Evolutionary conservation across 2,113 vertebrate genomes (phyloP).

Genomic region (Thomomys bottae): DNA sequence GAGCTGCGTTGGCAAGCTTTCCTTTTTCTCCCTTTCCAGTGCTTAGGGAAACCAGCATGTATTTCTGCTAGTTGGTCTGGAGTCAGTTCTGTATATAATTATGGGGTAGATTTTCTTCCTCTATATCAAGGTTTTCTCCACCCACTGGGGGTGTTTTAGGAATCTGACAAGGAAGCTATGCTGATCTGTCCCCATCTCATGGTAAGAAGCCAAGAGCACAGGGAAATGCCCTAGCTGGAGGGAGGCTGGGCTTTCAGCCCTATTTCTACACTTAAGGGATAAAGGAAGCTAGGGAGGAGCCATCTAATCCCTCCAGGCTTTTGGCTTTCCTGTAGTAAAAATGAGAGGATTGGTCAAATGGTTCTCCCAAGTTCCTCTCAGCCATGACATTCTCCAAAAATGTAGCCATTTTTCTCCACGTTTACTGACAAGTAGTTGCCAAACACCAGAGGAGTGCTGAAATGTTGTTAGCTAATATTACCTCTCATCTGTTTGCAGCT

Average conservation of each 20-base stretch:
- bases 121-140: slow-evolving; percentile 50
- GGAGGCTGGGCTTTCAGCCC: background rate
- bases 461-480: slow-evolving; percentile 62
- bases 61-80: slow-evolving; percentile 65
- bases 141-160: slow-evolving; percentile 58
- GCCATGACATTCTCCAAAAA: background rate
- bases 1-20: background rate
- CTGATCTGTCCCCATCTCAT: background rate
- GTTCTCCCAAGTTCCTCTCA: slow-evolving; percentile 9
- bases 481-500: slow-evolving; percentile 50
- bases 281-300: background rate
- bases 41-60: slow-evolving; percentile 21
- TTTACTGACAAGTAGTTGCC: slow-evolving; percentile 56
- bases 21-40: background rate
- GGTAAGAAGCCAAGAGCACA: background rate
- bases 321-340: background rate
- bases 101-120: slow-evolving; percentile 72
- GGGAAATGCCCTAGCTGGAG: slow-evolving; percentile 7
- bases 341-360: background rate
- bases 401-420: slow-evolving; percentile 17
- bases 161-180: slow-evolving; percentile 49
- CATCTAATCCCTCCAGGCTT: background rate
- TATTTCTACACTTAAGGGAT: background rate
- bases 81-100: slow-evolving; percentile 75
- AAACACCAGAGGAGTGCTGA: slow-evolving; percentile 44